These are phyloP conservation scores for Gymnothorax javanicus DNA, from an alignment of 2,797 vertebrate genomes.

Conservation along the genomic window DNA sequence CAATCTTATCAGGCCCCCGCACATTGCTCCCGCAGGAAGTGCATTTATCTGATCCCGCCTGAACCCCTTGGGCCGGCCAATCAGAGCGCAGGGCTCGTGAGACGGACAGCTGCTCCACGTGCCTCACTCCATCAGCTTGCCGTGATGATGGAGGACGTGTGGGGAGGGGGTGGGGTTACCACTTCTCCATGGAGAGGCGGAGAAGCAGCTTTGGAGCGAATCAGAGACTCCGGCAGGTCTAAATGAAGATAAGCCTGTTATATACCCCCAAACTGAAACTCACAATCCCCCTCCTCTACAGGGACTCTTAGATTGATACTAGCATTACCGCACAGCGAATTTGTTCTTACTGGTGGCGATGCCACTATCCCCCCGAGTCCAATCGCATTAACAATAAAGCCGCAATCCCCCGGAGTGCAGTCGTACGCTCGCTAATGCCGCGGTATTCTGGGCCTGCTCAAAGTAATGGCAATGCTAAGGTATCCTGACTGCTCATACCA, in stretches of 20 bases:
- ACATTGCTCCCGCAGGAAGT: slow-evolving; percentile 26
- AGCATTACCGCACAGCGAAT: background rate
- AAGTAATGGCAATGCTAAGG: background rate
- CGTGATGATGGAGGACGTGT: background rate
- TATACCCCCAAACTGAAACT: background rate
- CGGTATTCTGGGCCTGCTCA: background rate
- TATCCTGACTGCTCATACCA: background rate
- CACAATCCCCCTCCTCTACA: background rate
- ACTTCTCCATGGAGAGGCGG: background rate
- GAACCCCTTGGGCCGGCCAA: background rate
- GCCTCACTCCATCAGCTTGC: background rate
- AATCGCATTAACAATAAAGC: background rate
- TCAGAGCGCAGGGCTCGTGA: background rate
- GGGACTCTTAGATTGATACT: background rate
- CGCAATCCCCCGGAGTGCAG: background rate
- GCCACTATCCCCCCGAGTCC: background rate
- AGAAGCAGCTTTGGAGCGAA: background rate
- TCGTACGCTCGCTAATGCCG: no score
- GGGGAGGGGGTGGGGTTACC: background rate
- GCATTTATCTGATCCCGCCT: background rate
- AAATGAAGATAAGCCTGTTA: background rate
- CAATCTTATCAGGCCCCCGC: slow-evolving; percentile 29
- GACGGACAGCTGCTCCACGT: background rate
- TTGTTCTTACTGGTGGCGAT: background rate
- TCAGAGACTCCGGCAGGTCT: background rate